A percentile compares a stretch with the other conserved stretches of the same genome.
Conservation (phyloP, 2,797 vertebrate species). For the Mormyrus proboscirostris region DNA sequence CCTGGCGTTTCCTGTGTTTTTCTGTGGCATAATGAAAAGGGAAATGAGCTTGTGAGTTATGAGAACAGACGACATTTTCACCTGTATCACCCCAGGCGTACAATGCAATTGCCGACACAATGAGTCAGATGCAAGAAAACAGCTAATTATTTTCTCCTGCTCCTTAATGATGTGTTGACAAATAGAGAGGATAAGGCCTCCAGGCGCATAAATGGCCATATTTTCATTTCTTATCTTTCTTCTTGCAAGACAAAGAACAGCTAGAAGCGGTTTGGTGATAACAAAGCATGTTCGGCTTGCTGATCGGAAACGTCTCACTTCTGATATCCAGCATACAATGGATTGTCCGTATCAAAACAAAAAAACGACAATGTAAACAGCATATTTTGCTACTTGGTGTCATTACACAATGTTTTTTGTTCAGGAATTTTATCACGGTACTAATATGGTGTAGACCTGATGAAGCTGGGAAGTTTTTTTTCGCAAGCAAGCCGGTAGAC, state of each 20-base stretch:
- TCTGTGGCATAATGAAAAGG: slow-evolving; percentile 42
- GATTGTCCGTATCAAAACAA: not conserved
- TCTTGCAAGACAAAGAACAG: slow-evolving; percentile 51
- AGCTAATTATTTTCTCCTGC: slow-evolving; percentile 57
- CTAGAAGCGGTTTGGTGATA: slow-evolving; percentile 54
- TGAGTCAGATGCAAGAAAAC: slow-evolving; percentile 58
- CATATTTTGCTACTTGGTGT: not conserved
- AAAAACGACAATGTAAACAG: not conserved
- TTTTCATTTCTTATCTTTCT: slow-evolving; percentile 53
- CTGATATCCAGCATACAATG: slow-evolving; percentile 2
- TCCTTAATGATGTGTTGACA: slow-evolving; percentile 72
- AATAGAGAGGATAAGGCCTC: slow-evolving; percentile 57
- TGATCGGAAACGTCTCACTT: slow-evolving; percentile 33
- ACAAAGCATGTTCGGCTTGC: slow-evolving; percentile 46
- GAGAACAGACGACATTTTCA: slow-evolving; percentile 39
- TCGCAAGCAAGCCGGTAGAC: not conserved
- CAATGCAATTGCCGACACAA: slow-evolving; percentile 59
- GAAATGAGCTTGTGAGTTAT: slow-evolving; percentile 48
- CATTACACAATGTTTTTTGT: not conserved
- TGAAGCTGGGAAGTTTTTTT: not conserved
- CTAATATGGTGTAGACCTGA: not conserved
- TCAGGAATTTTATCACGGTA: not conserved
- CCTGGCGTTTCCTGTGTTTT: slow-evolving; percentile 47
- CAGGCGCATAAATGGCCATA: slow-evolving; percentile 51
- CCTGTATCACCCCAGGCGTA: slow-evolving; percentile 50